Evolutionary conservation across 2,113 vertebrate species (phyloP).

Genomic region (Peromyscus polionotus): DNA sequence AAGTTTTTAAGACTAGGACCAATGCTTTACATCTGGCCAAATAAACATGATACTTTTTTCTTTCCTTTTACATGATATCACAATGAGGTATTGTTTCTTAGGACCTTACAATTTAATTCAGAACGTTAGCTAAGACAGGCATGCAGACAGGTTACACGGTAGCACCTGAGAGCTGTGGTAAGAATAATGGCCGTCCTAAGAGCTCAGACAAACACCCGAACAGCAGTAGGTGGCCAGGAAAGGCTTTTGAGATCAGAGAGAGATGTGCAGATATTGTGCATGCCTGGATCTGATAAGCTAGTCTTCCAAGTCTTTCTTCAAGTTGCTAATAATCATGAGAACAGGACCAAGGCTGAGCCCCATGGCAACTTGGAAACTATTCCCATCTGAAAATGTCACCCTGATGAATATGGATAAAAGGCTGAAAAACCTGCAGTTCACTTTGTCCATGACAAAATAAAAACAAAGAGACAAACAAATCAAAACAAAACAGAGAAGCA

Average conservation of each 20-base stretch:
- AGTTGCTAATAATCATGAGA: background rate
- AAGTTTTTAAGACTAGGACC: background rate
- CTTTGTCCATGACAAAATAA: background rate
- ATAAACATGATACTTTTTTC: background rate
- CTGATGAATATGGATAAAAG: background rate
- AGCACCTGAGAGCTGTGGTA: background rate
- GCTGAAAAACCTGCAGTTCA: background rate
- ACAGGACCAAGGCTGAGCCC: background rate
- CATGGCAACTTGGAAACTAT: background rate
- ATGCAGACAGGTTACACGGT: background rate
- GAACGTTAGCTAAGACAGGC: background rate
- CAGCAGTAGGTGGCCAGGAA: background rate
- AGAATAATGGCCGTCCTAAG: fast-evolving
- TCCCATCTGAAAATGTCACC: background rate
- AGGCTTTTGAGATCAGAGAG: background rate
- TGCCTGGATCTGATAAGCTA: background rate
- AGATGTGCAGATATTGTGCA: background rate
- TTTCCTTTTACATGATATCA: background rate
- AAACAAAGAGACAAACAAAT: background rate
- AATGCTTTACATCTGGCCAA: background rate
- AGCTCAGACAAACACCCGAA: fast-evolving
- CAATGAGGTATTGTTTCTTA: background rate
- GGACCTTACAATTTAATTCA: background rate
- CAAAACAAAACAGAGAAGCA: background rate
- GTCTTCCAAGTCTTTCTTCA: background rate